These are phyloP conservation scores for Alligator sinensis DNA, from an alignment of 2,113 vertebrate species.

Conservation along the genomic window DNA sequence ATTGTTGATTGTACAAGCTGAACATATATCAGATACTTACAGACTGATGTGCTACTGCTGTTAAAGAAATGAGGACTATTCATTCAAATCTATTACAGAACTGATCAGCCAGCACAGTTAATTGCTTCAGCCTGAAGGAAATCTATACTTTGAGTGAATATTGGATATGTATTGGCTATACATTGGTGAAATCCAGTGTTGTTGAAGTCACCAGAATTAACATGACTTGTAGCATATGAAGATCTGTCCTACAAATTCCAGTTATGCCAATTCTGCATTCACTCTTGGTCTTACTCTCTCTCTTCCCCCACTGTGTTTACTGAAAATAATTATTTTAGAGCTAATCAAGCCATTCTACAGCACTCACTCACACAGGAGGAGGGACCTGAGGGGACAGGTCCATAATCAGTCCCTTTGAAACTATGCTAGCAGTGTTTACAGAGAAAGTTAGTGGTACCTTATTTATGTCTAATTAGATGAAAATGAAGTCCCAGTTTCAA, in stretches of 20 bases:
- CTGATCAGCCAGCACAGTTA: not conserved
- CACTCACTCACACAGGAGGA: not conserved
- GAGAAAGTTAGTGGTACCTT: not conserved
- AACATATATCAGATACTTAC: not conserved
- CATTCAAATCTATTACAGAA: not conserved
- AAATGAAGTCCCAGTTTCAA: not conserved
- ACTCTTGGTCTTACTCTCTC: not conserved
- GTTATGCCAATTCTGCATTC: not conserved
- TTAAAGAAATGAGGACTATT: not conserved
- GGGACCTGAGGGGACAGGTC: not conserved
- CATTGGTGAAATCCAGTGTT: not conserved
- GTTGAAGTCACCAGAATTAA: fast-evolving
- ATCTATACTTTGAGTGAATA: not conserved
- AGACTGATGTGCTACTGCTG: not conserved
- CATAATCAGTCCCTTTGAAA: not conserved
- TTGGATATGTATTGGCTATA: no score
- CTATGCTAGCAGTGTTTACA: not conserved
- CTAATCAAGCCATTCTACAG: constrained; percentile 3
- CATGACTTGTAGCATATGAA: not conserved
- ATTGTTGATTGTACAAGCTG: not conserved
- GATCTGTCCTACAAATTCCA: not conserved
- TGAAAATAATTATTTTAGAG: constrained; percentile 30
- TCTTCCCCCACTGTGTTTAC: constrained; percentile 6
- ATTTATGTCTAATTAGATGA: constrained; percentile 17
- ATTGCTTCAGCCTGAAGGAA: not conserved